Conservation (phyloP, 2,113 vertebrate genomes). For the Hyperopisus bebe region DNA sequence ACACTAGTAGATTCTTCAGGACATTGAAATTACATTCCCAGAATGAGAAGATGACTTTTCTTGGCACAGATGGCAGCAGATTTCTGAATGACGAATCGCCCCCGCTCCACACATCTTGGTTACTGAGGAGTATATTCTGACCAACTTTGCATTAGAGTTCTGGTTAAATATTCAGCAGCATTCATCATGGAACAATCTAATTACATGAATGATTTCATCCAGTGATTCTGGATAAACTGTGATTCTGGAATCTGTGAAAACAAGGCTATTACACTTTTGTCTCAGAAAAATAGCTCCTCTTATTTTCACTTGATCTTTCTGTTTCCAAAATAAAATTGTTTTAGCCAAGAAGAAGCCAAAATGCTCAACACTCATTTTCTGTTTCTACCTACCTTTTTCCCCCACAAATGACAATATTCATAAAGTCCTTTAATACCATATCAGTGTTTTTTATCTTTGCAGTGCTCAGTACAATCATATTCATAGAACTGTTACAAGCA, state of each 20-base stretch:
- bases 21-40: constrained; percentile 16
- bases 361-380: background rate
- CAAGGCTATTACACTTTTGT: background rate
- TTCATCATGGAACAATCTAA: background rate
- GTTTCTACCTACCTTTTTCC: background rate
- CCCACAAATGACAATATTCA: background rate
- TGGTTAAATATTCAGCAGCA: background rate
- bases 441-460: background rate
- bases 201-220: background rate
- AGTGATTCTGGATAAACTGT: background rate
- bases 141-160: background rate
- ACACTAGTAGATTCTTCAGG: background rate
- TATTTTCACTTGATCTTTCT: background rate
- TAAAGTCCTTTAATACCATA: background rate
- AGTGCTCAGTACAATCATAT: background rate
- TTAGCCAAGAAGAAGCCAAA: background rate
- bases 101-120: background rate
- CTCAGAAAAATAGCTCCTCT: background rate
- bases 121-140: background rate
- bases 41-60: constrained; percentile 21
- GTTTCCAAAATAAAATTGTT: background rate
- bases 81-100: background rate
- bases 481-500: background rate
- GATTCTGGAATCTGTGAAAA: background rate
- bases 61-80: background rate